phyloP scores from a whole-genome alignment of 2,113 vertebrate species.

The Benitochromis conjunctus region DNA sequence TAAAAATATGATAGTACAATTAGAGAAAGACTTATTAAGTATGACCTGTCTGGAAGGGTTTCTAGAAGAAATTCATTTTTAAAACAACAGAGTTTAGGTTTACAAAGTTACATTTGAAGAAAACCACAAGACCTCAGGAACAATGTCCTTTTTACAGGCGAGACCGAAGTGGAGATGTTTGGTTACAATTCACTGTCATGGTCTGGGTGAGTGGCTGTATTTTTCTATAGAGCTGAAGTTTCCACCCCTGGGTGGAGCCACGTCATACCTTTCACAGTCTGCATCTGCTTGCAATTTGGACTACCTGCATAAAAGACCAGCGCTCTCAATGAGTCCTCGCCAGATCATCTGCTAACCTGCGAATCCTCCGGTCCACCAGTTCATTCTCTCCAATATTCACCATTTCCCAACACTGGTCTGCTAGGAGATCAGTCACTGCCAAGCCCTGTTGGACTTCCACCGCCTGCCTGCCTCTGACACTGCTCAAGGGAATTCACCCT shows the following conservation, averaged over 20 bases:
- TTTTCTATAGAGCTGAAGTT: background rate
- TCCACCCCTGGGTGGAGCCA: background rate
- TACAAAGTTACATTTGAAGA: background rate
- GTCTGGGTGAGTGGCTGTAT: background rate
- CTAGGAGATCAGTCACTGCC: background rate
- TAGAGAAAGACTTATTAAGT: background rate
- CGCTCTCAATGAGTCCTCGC: background rate
- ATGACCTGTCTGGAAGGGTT: accelerated
- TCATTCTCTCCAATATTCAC: background rate
- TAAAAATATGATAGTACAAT: background rate
- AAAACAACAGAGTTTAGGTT: background rate
- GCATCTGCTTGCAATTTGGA: background rate
- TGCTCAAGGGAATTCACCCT: background rate
- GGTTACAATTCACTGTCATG: background rate
- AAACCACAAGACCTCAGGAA: background rate
- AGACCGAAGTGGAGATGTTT: background rate
- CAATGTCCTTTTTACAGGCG: background rate
- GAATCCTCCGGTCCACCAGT: background rate
- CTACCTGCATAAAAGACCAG: background rate
- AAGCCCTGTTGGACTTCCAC: background rate
- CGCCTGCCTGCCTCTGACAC: background rate
- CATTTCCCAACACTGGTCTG: background rate
- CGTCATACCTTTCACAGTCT: background rate
- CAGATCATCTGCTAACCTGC: background rate
- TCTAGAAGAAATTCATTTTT: background rate